Evolutionary conservation across 2,113 vertebrate genomes (phyloP), one percentile per base, ranked within the genome.

Genomic region (Oxygymnocypris stewartii): DNA sequence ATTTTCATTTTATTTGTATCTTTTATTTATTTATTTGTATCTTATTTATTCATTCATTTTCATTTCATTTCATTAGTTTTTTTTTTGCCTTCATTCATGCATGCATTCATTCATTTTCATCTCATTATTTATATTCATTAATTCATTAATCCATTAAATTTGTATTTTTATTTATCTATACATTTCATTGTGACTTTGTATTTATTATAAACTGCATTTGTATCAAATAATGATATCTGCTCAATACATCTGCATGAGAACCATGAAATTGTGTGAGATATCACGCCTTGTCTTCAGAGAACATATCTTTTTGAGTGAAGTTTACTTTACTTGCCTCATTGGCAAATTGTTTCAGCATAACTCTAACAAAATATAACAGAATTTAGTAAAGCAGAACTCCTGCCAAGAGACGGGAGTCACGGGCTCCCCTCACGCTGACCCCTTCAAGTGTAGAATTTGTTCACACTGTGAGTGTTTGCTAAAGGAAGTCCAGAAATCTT

Each of bases 401-500:
- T 47, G 28, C 54, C 25, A 73, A 40, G 49, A 54, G 63, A 59
- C 78, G 31, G 59, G 44, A 57, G 42, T 57, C 47, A 73, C 69
- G 4, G 49, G 12, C 51, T 86, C 63, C 69, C 78, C 79, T 86
- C 54, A 18, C 25, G 16, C n/a, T 63, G 78, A 86, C 67, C 79
- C 59, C 51, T 40, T 44, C n/a, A 49, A 23, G 37, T 74, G n/a
- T 67, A 57, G 35, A 81, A 59, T 86, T 40, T 40, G 77, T 61
- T 44, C 67, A 82, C 91, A 91, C 90, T 84, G 90, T 82, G 69
- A 88, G 40, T 89, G 59, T 92, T 89, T 90, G 90, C 80, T 84
- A 54, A 82, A 76, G 84, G 80, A 82, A 76, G 69, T 35, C 49
- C 71, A 81, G 49, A 82, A 81, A 76, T 54, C 67, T 57, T 88